Percentiles rank a stretch among this genome's conserved stretches.
phyloP scores from a whole-genome alignment of 2,113 vertebrate genomes.

The Prochilodus magdalenae region DNA sequence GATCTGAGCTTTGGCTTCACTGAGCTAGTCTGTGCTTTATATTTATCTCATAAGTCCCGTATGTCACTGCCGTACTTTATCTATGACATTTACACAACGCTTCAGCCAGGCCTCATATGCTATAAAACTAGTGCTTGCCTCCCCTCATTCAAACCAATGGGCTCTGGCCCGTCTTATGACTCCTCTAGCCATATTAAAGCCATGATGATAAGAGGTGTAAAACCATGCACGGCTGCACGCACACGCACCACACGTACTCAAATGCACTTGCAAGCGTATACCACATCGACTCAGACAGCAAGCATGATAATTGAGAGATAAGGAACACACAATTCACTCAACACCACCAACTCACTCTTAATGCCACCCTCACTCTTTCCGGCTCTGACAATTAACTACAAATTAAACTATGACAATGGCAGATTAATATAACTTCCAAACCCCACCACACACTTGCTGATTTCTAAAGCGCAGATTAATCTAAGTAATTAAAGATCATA shows the following conservation, averaged over 20 bases:
- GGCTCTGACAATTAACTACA: neutral
- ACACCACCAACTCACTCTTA: neutral
- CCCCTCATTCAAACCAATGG: constrained; percentile 35
- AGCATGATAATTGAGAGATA: neutral
- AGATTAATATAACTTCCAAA: neutral
- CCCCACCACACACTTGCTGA: neutral
- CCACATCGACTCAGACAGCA: neutral
- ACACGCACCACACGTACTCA: constrained; percentile 7
- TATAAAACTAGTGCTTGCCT: constrained; percentile 36
- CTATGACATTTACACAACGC: constrained; percentile 48
- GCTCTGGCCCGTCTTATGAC: constrained; percentile 32
- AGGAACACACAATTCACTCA: neutral
- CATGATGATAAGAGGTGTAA: constrained; percentile 42
- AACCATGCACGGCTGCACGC: constrained; percentile 22
- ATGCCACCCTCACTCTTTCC: neutral
- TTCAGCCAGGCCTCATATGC: constrained; percentile 19
- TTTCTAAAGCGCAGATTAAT: neutral
- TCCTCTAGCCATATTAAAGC: constrained; percentile 35
- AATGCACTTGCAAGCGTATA: neutral
- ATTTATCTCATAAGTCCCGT: constrained; percentile 28
- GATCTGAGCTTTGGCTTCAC: constrained; percentile 11
- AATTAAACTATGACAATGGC: neutral
- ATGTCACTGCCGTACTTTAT: constrained; percentile 41
- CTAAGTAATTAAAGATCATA: constrained; percentile 5
- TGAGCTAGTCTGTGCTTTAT: constrained; percentile 30